Base-by-base conservation (phyloP, 2,113 vertebrate genomes). In the Dermatemys mawii region DNA sequence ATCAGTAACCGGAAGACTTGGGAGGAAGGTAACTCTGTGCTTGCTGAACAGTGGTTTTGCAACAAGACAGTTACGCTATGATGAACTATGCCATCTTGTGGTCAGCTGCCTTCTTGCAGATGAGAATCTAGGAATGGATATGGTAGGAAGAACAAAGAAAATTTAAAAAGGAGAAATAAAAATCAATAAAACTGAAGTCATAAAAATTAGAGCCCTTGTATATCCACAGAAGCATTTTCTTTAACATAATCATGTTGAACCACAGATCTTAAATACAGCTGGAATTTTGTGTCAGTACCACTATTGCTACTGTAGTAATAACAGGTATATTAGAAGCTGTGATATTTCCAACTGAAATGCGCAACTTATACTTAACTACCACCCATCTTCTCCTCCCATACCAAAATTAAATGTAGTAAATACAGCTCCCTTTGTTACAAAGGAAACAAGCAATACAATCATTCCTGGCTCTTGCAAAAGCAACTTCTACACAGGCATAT, bases 11-110 rank as follows among this genome's bases (percentile, higher is more conserved):
- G n/a, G 92, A 90, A 87, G 84, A 81, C 88, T 51, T 29, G 0
- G 2, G 49, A 54, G 19, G 38, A 57, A 70, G 50, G 24, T 13
- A 88, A 32, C 24, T 46, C 49, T 91, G 86, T 70, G 48, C 50
- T 83, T 19, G 26, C 0, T 60, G 83, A 57, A 51, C 4, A 1
- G 6, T 38, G 41, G 2, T 26, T 4, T 46, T 70, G 90, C 83
- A 78, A 21, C 9, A 41, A 83, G 57, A 3, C 78, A 51, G 26
- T 49, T 78, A 93, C 94, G 93, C 32, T 44, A 57, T 92, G 92
- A 90, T 89, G 17, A 97, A 89, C 57, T 94, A 81, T 91, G 94
- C 95, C 94, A 96, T 84, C 96, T 93, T 87, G 91, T 97, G 96
- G 95, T 91, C 93, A 92, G 16, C 80, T 81, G 81, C 81, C 83